Evolutionary conservation across 1,140 invertebrate genomes (phyloP).

Genomic region (Callitettix versicolor): DNA sequence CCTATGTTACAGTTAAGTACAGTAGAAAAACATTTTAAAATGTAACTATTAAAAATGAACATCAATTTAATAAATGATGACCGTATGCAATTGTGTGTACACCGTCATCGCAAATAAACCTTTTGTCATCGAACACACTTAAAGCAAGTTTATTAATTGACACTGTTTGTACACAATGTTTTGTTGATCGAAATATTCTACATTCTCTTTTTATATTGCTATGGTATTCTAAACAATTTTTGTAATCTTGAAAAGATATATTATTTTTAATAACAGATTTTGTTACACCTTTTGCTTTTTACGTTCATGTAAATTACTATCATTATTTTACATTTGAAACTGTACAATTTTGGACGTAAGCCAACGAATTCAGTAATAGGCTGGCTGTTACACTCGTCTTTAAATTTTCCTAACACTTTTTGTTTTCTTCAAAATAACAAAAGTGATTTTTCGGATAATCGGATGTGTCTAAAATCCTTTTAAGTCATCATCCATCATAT

Average conservation of each 20-base stretch:
- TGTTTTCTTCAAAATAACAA: constrained; percentile 21
- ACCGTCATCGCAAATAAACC: constrained; percentile 9
- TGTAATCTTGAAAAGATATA: constrained; percentile 17
- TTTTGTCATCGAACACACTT: constrained; percentile 18
- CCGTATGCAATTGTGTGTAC: constrained; percentile 18
- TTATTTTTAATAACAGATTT: constrained; percentile 18
- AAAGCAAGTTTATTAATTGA: constrained; percentile 13
- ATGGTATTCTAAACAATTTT: constrained; percentile 12
- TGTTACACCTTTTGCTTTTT: constrained; percentile 27
- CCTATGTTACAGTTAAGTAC: no score
- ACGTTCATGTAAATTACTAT: constrained; percentile 6
- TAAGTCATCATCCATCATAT: constrained; percentile 13
- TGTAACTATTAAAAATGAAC: no score
- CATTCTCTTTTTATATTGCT: constrained; percentile 5
- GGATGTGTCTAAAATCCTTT: constrained; percentile 17
- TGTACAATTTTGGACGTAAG: constrained; percentile 35
- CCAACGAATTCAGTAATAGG: constrained; percentile 34
- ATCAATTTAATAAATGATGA: constrained; percentile 10
- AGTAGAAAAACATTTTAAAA: no score
- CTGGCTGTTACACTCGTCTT: constrained; percentile 36
- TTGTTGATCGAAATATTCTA: constrained; percentile 12
- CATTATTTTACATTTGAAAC: constrained; percentile 22
- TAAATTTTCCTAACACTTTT: constrained; percentile 39
- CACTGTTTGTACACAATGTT: constrained; percentile 17
- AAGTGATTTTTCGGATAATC: constrained; percentile 20